phyloP scores from a whole-genome alignment of 2,888 invertebrate genomes.

The Euplexia lucipara region DNA sequence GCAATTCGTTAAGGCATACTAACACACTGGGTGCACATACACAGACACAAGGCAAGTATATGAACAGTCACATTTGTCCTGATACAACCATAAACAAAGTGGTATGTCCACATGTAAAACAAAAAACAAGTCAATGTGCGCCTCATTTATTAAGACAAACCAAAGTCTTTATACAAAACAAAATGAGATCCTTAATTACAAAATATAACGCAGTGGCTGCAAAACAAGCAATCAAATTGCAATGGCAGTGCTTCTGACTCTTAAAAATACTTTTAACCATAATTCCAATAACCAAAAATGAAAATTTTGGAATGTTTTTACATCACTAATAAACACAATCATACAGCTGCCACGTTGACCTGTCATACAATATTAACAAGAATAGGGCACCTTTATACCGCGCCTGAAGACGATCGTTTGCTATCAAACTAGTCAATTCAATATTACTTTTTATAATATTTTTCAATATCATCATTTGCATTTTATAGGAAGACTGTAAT shows the following conservation, averaged over 20 bases:
- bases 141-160: conserved; percentile 56
- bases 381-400: conserved; percentile 42
- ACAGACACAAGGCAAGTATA: conserved; percentile 74
- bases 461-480: conserved; percentile 7
- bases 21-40: conserved; percentile 63
- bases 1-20: conserved; percentile 86
- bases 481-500: conserved; percentile 27
- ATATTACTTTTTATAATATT: neutral
- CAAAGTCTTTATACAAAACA: conserved; percentile 58
- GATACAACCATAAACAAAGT: conserved; percentile 45
- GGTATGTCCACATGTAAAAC: conserved; percentile 39
- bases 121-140: conserved; percentile 42
- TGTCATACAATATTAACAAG: conserved; percentile 31
- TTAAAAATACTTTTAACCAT: conserved; percentile 54
- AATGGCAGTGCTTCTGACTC: conserved; percentile 66
- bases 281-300: conserved; percentile 58
- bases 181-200: conserved; percentile 70
- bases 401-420: conserved; percentile 26
- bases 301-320: conserved; percentile 66
- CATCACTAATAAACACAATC: conserved; percentile 50
- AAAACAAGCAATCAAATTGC: conserved; percentile 68
- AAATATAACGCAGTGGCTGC: conserved; percentile 62
- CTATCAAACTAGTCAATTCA: conserved; percentile 24
- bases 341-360: conserved; percentile 41
- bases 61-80: conserved; percentile 63